phyloP scores from a whole-genome alignment of 2,888 invertebrate species.

The Sericinus montela region DNA sequence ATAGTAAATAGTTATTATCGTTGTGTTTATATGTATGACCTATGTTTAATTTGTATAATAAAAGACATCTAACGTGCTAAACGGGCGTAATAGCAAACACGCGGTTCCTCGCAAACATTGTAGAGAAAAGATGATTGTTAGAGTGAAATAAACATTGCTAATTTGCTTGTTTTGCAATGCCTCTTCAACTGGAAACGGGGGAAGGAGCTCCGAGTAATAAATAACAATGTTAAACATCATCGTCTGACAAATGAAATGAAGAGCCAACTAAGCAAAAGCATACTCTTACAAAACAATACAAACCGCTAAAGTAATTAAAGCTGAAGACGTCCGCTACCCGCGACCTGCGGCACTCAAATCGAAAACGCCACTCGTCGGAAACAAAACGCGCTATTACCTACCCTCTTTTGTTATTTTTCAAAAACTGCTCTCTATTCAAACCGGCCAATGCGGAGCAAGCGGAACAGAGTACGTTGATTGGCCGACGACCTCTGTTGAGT shows the following conservation, averaged over 20 bases:
- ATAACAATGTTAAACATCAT: constrained; percentile 70
- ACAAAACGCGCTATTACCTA: constrained; percentile 77
- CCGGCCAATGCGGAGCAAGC: constrained; percentile 72
- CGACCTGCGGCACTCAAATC: constrained; percentile 63
- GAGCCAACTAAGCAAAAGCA: constrained; percentile 47
- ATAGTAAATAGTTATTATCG: too few species aligned
- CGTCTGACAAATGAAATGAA: constrained; percentile 48
- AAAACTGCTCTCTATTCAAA: constrained; percentile 73
- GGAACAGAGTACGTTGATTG: constrained; percentile 73
- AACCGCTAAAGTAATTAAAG: constrained; percentile 66
- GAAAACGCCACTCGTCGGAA: constrained; percentile 70
- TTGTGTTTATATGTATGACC: too few species aligned
- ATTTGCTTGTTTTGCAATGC: constrained; percentile 66
- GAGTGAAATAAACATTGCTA: constrained; percentile 60
- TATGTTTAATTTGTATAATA: constrained; percentile 2
- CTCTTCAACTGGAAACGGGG: constrained; percentile 39
- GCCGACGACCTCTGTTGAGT: constrained; percentile 73
- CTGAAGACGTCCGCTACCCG: constrained; percentile 62
- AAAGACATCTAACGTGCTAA: constrained; percentile 1
- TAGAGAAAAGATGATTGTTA: constrained; percentile 46
- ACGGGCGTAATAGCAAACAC: constrained; percentile 26
- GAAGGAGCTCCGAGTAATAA: constrained; percentile 51
- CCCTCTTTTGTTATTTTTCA: constrained; percentile 73
- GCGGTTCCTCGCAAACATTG: constrained; percentile 47
- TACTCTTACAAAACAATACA: constrained; percentile 57